Base-by-base conservation (phyloP, 2,797 vertebrate species). In the Ammospiza maritima region DNA sequence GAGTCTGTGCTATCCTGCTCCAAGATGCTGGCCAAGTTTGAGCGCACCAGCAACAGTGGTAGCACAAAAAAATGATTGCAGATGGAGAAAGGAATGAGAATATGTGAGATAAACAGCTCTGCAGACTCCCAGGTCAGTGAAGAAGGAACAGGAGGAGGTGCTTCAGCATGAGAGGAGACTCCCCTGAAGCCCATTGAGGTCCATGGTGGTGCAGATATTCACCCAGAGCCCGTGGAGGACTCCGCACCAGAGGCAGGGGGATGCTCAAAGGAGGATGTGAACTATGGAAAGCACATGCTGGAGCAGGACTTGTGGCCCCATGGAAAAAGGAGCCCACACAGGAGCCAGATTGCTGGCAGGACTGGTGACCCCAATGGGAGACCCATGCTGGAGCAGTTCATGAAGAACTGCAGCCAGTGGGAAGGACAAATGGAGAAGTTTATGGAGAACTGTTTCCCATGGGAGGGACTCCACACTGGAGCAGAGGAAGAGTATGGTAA, bases 141-240 rank as follows among this genome's bases (percentile, higher is more conserved):
- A 42, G 22, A 36, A 65, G 15, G 36, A 77, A 40, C 0, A 0
- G 11, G 9, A 76, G 8, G 26, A 76, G 11, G 29, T 50, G 32
- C 29, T 66, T 25, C 27, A 50, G 27, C 2, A 0, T 25, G 16
- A 61, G 20, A 50, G 44, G 25, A 85, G 29, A 56, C 13, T 74
- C 25, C 17, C 6, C 29, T 62, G n/a, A 48, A 27, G 36, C 13
- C 23, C 20, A 30, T 0, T n/a, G 38, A 76, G 14, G 50, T 13
- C 16, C 20, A 11, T 2, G 16, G 36, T 70, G 17, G 38, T 64
- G 26, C 29, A 69, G 23, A 45, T 29, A 42, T 6, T 6, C 17
- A 56, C 21, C 11, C 34, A 44, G 5, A 57, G 57, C 16, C 32
- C 18, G 2, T 40, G 50, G 20, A 70, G 11, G 44, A 76, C 32